phyloP scores from a whole-genome alignment of 2,113 vertebrate genomes.

The Dinomys branickii region DNA sequence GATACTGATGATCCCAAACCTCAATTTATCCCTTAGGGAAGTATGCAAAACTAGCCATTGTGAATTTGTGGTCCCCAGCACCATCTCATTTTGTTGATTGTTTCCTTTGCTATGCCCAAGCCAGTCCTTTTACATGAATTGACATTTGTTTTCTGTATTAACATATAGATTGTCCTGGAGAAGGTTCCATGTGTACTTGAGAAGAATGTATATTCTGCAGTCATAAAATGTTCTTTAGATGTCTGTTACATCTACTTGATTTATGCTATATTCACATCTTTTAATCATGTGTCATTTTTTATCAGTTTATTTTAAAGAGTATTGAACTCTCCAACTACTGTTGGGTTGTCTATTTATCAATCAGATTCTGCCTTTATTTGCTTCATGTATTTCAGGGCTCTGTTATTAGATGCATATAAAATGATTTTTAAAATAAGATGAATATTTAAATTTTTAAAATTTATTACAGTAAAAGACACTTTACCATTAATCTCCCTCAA shows the following conservation, averaged over 20 bases:
- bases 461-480: too few species aligned
- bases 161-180: background rate
- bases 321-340: background rate
- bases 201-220: background rate
- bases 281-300: slow-evolving; percentile 25
- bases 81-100: background rate
- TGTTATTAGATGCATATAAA: background rate
- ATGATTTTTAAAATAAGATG: background rate
- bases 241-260: background rate
- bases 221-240: background rate
- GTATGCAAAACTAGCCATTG: too few species aligned
- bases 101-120: background rate
- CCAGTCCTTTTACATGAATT: background rate
- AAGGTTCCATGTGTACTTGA: background rate
- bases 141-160: slow-evolving; percentile 31
- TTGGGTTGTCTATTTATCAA: background rate
- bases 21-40: too few species aligned
- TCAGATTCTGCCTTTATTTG: slow-evolving; percentile 18
- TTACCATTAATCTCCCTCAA: background rate
- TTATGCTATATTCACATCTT: slow-evolving; percentile 13
- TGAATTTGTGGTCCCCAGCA: too few species aligned
- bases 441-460: too few species aligned
- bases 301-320: background rate
- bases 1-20: too few species aligned
- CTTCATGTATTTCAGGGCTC: background rate